Evolutionary conservation across 92 coral and sea anemone species (phyloP), one percentile per base, ranked within the genome.

Genomic region (Epizoanthus scotinus): DNA sequence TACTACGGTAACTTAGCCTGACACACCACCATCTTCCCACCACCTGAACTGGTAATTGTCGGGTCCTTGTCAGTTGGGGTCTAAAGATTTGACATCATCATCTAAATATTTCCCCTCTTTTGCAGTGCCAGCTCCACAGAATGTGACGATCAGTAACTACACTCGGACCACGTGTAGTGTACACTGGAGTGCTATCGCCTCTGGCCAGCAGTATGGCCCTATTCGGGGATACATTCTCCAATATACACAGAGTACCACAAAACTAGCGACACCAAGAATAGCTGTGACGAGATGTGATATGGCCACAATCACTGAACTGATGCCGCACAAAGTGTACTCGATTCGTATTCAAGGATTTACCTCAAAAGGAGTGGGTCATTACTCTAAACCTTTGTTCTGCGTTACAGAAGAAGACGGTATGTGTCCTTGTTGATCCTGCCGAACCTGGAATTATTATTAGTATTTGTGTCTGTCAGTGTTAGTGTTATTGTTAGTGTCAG

Each of bases 101-200:
- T 36, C 36, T 14, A 26, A 2, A 64, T 0, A 2, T 5, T 14
- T 12, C n/a, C 5, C 70, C 7, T 64, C 3, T 8, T 64, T 64
- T 29, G 44, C 44, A 64, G 70, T 64, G 40, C 70, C 70, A 13
- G 18, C 38, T 64, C 70, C 70, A 12, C 70, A 64, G 22, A 64
- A 64, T 14, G 21, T 64, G 70, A 27, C 70, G 19, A 25, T 64
- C 44, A 29, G 70, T 5, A 29, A 64, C 44, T 64, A 64, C 44
- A 27, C 70, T 38, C 1, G 19, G 29, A 64, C 70, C 36, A 64
- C 70, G 21, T 64, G 70, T 44, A 64, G 47, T 29, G 44, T 29
- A 10, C 31, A 4, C 0, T 64, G 70, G 70, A 14, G 47, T 22
- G 15, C 70, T 20, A 3, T 64, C n/a, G n/a, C n/a, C 44, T 24